Evolutionary conservation across 2,113 vertebrate genomes (phyloP), one percentile per base, ranked within the genome.

Genomic region (Melanostigma gelatinosum): DNA sequence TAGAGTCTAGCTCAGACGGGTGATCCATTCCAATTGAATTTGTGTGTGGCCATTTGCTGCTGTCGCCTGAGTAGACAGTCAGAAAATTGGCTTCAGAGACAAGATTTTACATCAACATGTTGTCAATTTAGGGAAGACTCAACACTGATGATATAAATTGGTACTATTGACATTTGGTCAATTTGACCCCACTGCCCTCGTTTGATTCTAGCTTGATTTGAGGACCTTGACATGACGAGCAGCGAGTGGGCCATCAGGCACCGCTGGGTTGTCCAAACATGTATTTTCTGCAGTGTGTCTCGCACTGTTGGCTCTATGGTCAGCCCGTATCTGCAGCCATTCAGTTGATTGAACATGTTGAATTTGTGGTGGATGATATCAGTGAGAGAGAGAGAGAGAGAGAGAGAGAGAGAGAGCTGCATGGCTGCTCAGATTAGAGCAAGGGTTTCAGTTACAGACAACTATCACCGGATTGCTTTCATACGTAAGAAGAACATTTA

Each of bases 11-110:
- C 60, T 85, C 44, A 27, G 65, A 72, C 50, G 13, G 46, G 24
- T 42, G n/a, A 73, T 42, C 72, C 27, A 27, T 27, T 76, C 76
- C 54, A 72, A 87, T 2, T 62, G 22, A 71, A 70, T 60, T n/a
- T 29, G 29, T 20, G 20, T 54, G 7, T 3, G 20, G 34, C 7
- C 27, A 24, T 54, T 58, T 79, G 8, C 27, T 48, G 55, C 61
- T 18, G 40, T 44, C 2, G 10, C 52, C 50, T 54, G 50, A 27
- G 24, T 4, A 2, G 24, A 24, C 24, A 24, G 24, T 24, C 24
- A 24, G 29, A 16, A 54, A 34, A 61, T 71, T 3, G 0, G 24
- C 16, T n/a, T 32, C 4, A 9, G 40, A 6, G 16, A 9, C 16
- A 65, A 3, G 7, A 22, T 20, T 15, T 15, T 13, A 1, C 13